Evolutionary conservation across 2,113 vertebrate species (phyloP).

Genomic region (Oreotrochilus melanogaster): DNA sequence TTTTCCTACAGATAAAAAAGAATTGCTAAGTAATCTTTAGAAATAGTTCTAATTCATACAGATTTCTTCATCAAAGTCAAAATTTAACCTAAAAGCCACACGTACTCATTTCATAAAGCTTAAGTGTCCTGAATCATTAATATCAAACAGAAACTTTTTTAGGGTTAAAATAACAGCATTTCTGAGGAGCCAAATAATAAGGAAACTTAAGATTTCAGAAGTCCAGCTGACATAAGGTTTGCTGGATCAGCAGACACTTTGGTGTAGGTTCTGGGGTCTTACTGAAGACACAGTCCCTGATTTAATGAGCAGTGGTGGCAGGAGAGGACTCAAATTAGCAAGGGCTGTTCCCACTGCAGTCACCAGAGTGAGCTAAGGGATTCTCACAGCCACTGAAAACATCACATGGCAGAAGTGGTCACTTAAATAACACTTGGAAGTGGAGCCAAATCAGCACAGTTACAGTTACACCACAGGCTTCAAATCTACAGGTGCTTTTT

Average conservation of each 20-base stretch:
- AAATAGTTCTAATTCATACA: neutral
- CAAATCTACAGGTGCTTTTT: neutral
- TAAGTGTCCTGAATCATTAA: neutral
- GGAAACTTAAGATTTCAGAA: neutral
- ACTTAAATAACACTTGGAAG: neutral
- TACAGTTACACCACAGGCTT: neutral
- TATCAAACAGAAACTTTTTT: neutral
- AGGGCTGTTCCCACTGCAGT: neutral
- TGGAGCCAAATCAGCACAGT: neutral
- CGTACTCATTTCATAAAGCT: neutral
- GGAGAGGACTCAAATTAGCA: neutral
- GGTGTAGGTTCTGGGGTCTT: neutral
- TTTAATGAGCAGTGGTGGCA: accelerated
- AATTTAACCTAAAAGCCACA: neutral
- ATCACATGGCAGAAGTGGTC: accelerated
- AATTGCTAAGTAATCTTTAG: neutral
- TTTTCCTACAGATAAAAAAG: neutral
- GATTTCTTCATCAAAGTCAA: neutral
- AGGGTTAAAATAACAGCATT: neutral
- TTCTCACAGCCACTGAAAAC: neutral
- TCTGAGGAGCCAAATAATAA: neutral
- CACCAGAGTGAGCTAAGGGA: neutral
- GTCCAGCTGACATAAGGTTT: neutral
- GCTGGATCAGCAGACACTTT: neutral
- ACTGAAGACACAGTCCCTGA: neutral